Conservation (phyloP, 2,113 vertebrate genomes). For the Hemichromis elongatus region DNA sequence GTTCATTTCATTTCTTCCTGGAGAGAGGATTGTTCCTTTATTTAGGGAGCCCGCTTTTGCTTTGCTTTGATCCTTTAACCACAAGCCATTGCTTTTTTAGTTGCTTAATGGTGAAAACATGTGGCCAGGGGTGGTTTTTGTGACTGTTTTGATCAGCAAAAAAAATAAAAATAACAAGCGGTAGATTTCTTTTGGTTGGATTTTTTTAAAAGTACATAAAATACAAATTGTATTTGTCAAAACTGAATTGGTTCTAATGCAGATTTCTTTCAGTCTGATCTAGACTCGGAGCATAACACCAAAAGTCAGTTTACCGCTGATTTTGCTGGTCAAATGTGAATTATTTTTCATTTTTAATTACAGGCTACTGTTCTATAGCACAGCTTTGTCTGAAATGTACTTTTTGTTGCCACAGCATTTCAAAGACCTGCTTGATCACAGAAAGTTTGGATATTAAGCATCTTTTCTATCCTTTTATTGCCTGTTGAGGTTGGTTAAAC, state of each 20-base stretch:
- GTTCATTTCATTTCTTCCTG: conserved; percentile 1
- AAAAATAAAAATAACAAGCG: background rate
- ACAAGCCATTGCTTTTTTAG: conserved; percentile 19
- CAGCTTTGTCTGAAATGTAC: background rate
- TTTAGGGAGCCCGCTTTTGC: background rate
- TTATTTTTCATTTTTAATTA: background rate
- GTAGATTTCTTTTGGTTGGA: background rate
- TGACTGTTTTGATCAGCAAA: background rate
- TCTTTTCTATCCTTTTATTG: background rate
- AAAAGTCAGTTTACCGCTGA: background rate
- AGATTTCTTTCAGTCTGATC: background rate
- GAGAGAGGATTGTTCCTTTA: background rate
- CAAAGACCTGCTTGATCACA: background rate
- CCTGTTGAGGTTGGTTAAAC: conserved; percentile 2
- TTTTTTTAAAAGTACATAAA: background rate
- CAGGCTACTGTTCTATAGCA: background rate
- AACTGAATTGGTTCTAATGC: background rate
- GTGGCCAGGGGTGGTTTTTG: background rate
- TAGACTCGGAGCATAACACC: background rate
- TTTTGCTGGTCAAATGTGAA: background rate
- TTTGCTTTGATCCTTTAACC: conserved; percentile 24
- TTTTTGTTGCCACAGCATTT: conserved; percentile 20
- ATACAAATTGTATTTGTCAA: background rate
- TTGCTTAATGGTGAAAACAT: conserved; percentile 15
- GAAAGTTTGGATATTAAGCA: background rate